Evolutionary conservation across 2,113 vertebrate species (phyloP), one percentile per base, ranked within the genome.

Genomic region (Trachemys scripta): DNA sequence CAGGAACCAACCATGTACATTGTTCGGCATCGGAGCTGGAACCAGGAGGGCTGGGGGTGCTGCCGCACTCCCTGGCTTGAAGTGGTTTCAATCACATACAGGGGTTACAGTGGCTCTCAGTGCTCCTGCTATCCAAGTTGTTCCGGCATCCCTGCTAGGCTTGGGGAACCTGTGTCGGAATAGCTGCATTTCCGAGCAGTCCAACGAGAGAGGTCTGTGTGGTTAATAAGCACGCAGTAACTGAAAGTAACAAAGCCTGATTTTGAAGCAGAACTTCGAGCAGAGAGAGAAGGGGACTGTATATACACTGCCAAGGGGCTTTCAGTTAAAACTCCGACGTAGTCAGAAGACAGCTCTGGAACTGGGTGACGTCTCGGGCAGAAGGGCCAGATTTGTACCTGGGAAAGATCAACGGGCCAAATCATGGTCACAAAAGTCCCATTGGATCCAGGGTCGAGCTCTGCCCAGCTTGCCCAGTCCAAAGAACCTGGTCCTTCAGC

Each of bases 301-400:
- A 47, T 10, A 19, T 1, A 0, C 13, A 22, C 14, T 53, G 7
- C 80, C 4, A 0, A 1, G 78, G 20, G 27, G 25, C 22, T 65
- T 57, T 16, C 35, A 10, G 10, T 35, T 27, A 4, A 86, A 12
- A 72, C 17, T 20, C n/a, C 19, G 3, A 72, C 19, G 2, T 10
- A 10, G 19, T 72, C 69, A 72, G 19, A 72, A 72, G 69, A 8
- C 19, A 38, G n/a, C 8, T 72, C n/a, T 22, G n/a, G 69, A 38
- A 22, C 69, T 38, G 69, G 35, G 69, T 8, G 69, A 72, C 8
- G n/a, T 62, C 57, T 62, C 57, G 7, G n/a, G 69, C 17, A 38
- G 35, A 72, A 72, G 19, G n/a, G 17, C 69, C 35, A 20, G 65
- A 35, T 38, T 22, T 35, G 65, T 20, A 72, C 6, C 65, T 22